Conservation (phyloP, 2,113 vertebrate species). For the Chamaea fasciata region DNA sequence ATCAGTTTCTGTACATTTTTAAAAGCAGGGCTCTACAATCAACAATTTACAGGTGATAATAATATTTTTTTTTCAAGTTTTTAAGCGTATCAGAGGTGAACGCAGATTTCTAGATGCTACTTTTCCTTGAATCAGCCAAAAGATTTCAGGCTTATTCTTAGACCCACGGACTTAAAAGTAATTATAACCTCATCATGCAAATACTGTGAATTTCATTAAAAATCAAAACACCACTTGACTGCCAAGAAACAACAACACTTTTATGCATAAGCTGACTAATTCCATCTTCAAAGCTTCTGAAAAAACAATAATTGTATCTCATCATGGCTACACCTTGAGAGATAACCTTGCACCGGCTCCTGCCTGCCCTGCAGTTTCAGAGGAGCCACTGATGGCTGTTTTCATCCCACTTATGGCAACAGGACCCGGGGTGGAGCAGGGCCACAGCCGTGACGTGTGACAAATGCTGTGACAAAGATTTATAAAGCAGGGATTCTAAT, state of each 20-base stretch:
- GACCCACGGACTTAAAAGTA: not conserved
- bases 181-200: not conserved
- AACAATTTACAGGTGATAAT: not conserved
- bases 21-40: not conserved
- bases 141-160: not conserved
- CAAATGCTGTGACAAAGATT: not conserved
- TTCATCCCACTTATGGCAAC: not conserved
- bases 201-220: slow-evolving; percentile 16
- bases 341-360: not conserved
- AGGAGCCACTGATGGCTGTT: not conserved
- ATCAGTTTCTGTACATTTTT: not conserved
- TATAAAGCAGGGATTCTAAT: not conserved
- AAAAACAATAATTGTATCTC: not conserved
- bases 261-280: slow-evolving; percentile 4
- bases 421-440: not conserved
- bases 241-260: slow-evolving; percentile 13
- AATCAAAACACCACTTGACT: slow-evolving; percentile 34
- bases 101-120: not conserved
- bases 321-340: not conserved
- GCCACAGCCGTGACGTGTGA: not conserved
- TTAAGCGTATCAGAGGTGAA: not conserved
- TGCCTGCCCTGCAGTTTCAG: not conserved
- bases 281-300: not conserved
- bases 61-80: not conserved
- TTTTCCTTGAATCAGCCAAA: not conserved